phyloP scores from a whole-genome alignment of 2,888 invertebrate genomes.

The Halocaridina rubra region DNA sequence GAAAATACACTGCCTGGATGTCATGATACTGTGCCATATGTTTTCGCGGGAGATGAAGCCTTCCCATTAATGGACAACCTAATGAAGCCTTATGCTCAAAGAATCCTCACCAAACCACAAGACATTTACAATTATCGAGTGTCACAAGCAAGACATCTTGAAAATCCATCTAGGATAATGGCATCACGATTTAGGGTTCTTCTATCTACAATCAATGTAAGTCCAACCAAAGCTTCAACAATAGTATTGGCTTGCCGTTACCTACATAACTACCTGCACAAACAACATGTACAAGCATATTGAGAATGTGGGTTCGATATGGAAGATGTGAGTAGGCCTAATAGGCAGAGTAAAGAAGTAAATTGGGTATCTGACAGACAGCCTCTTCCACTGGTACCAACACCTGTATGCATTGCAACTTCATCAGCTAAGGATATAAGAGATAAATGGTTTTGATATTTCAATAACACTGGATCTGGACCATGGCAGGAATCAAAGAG shows the following conservation, averaged over 20 bases:
- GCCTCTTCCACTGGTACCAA: too few relatives aligned
- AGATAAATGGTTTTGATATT: too few relatives aligned
- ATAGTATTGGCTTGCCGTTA: slow-evolving; percentile 20
- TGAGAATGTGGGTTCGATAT: not conserved
- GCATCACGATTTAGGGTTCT: not conserved
- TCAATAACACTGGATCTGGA: too few relatives aligned
- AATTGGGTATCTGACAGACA: too few relatives aligned
- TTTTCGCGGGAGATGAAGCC: not conserved
- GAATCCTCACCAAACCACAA: not conserved
- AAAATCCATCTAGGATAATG: slow-evolving; percentile 6
- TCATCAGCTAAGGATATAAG: too few relatives aligned
- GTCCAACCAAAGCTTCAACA: slow-evolving; percentile 15
- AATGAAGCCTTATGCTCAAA: not conserved
- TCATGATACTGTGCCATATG: not conserved
- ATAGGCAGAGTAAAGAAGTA: too few relatives aligned
- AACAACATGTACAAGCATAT: slow-evolving; percentile 10
- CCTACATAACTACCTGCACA: too few relatives aligned
- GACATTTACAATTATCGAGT: slow-evolving; percentile 10
- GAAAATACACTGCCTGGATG: not conserved
- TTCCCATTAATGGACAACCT: not conserved
- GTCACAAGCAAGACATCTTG: not conserved
- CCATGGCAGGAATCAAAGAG: not conserved
- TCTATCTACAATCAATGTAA: not conserved
- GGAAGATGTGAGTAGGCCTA: not conserved
- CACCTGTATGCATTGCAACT: too few relatives aligned